Conservation (phyloP, 1,140 invertebrate species). For the Bilobella aurantiaca region DNA sequence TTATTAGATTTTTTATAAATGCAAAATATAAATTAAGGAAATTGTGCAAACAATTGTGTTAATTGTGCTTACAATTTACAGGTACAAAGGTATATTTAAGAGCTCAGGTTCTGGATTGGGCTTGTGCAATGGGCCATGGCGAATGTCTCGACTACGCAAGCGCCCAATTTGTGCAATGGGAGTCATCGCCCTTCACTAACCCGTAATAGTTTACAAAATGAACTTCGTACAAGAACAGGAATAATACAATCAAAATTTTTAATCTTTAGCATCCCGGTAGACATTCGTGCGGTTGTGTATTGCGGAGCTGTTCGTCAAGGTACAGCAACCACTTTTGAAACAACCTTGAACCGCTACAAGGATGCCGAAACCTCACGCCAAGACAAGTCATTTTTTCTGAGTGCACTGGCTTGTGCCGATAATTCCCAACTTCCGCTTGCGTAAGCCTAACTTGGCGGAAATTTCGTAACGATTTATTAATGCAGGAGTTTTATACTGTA, state of each 20-base stretch:
- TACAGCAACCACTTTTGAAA: constrained; percentile 4
- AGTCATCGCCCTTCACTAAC: background rate
- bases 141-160: background rate
- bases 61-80: too few relatives aligned
- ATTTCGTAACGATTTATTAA: background rate
- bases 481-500: too few relatives aligned
- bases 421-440: background rate
- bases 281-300: constrained; percentile 19
- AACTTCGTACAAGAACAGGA: background rate
- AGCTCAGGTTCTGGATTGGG: constrained; percentile 20
- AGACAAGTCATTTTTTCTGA: constrained; percentile 11
- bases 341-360: constrained; percentile 9
- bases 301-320: constrained; percentile 18
- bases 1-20: background rate
- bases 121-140: constrained; percentile 6
- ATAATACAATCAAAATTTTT: background rate
- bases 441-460: too few relatives aligned
- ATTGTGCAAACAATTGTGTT: too few relatives aligned
- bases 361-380: background rate
- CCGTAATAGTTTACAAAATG: background rate
- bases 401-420: constrained; percentile 14
- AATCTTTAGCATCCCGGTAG: constrained; percentile 10
- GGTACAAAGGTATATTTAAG: constrained; percentile 5
- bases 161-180: background rate
- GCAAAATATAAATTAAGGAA: background rate